Evolutionary conservation across 2,113 vertebrate species (phyloP).

Genomic region (Aphelocoma coerulescens): DNA sequence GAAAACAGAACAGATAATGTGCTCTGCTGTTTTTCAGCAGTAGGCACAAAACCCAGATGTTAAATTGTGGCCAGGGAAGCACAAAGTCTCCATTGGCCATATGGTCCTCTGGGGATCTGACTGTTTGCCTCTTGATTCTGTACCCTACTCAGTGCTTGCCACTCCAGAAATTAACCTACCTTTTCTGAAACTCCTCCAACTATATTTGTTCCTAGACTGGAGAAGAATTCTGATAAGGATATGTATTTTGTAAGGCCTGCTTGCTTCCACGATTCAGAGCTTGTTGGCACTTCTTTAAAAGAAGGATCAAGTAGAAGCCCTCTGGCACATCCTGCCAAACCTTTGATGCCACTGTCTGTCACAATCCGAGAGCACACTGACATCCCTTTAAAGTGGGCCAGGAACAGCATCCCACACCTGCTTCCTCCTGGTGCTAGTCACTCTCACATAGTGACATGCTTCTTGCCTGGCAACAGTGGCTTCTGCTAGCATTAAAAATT

Average conservation of each 20-base stretch:
- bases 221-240: neutral
- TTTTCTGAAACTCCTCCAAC: neutral
- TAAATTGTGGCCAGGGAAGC: neutral
- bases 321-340: constrained; percentile 25
- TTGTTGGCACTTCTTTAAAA: constrained; percentile 29
- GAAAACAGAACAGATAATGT: neutral
- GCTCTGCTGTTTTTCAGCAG: neutral
- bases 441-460: neutral
- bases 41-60: neutral
- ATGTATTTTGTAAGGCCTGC: neutral
- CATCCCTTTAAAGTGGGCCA: constrained; percentile 30
- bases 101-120: neutral
- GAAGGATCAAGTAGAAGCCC: constrained; percentile 51
- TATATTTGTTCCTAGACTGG: neutral
- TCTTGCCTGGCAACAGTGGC: neutral
- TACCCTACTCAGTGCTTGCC: neutral
- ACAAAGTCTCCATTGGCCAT: neutral
- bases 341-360: constrained; percentile 49
- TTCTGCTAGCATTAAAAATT: constrained; percentile 28
- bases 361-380: neutral
- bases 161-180: neutral
- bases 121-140: neutral
- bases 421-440: neutral
- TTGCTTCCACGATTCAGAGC: constrained; percentile 8
- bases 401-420: constrained; percentile 15